Conservation (phyloP, 2,797 vertebrate species). For the Pantherophis vulpinus region DNA sequence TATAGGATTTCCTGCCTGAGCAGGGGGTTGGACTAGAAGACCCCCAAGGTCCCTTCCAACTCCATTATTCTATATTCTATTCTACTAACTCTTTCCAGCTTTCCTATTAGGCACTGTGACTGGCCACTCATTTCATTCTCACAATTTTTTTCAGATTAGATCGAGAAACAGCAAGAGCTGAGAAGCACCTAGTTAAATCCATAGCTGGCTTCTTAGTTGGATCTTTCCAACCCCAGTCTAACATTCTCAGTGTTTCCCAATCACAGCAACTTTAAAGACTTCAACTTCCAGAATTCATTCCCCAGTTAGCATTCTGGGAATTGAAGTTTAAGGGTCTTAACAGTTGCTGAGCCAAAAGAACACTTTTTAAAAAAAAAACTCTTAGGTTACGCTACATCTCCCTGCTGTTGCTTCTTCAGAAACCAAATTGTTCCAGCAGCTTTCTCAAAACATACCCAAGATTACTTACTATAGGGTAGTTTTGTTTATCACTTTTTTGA, state of each 20-base stretch:
- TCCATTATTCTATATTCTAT: too few species aligned
- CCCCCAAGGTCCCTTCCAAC: too few species aligned
- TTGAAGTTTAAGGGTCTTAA: not conserved
- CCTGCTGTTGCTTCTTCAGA: not conserved
- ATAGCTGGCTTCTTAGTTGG: not conserved
- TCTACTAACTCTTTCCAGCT: not conserved
- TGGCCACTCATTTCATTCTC: not conserved
- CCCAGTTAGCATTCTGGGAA: not conserved
- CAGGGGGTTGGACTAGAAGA: too few species aligned
- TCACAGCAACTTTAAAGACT: not conserved
- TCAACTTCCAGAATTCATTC: not conserved
- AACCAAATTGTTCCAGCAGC: not conserved
- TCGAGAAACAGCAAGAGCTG: not conserved
- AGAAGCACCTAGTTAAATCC: not conserved
- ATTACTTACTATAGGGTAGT: not conserved
- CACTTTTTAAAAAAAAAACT: not conserved
- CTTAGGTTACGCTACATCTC: not conserved
- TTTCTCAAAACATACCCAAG: not conserved
- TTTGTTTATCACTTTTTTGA: not conserved
- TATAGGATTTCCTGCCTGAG: too few species aligned
- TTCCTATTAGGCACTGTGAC: not conserved
- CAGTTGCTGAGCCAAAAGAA: not conserved
- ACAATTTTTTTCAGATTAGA: not conserved
- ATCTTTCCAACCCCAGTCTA: not conserved
- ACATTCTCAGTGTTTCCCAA: not conserved